Evolutionary conservation across 2,888 invertebrate genomes (phyloP).

Genomic region (Rhopalosiphum nymphaeae): DNA sequence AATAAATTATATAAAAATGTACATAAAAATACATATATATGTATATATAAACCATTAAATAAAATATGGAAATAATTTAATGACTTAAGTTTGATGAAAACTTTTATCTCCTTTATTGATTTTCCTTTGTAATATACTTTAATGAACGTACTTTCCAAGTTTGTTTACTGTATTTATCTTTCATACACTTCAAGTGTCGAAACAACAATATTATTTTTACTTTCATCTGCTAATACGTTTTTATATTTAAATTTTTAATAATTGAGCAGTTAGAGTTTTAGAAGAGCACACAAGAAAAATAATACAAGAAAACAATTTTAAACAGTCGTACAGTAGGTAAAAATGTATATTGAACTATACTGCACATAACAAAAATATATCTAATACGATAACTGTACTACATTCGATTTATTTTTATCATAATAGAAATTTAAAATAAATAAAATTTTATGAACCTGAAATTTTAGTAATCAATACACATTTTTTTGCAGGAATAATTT

Average conservation of each 20-base stretch:
- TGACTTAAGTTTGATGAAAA: constrained; percentile 14
- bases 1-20: not conserved
- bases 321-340: not conserved
- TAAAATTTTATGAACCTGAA: not conserved
- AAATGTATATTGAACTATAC: not conserved
- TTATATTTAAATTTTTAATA: not conserved
- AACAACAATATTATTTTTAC: not conserved
- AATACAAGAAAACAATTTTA: not conserved
- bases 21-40: not conserved
- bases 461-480: not conserved
- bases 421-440: not conserved
- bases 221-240: not conserved
- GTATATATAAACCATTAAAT: not conserved
- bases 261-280: not conserved
- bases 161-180: not conserved
- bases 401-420: not conserved
- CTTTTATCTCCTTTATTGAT: constrained; percentile 7
- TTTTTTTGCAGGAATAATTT: not conserved
- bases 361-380: not conserved
- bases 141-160: not conserved
- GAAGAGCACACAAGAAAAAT: not conserved
- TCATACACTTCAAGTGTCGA: not conserved
- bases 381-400: not conserved
- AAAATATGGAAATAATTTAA: constrained; percentile 25
- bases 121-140: not conserved